Base-by-base conservation (phyloP, 2,113 vertebrate genomes). In the Tiliqua scincoides region DNA sequence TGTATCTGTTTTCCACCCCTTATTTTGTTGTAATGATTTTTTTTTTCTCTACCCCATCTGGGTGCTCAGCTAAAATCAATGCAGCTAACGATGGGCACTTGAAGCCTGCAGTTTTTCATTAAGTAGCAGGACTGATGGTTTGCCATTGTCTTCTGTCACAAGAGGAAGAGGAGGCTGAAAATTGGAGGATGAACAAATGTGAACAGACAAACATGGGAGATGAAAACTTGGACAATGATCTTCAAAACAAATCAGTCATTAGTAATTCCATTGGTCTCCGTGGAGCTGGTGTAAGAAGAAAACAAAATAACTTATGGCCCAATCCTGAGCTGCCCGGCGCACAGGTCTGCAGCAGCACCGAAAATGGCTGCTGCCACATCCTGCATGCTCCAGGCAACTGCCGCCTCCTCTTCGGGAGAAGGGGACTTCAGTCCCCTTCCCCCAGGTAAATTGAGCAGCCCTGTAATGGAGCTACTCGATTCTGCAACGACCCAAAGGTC, bases 11-110 rank as follows among this genome's bases (percentile, higher is more conserved):
- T 76, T 85, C 15, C 73, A 43, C 57, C 25, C 9, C 15, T 68
- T 81, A 72, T 35, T 82, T 79, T 35, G 65, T 23, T 15, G 57
- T 87, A 88, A 81, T 61, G 30, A 72, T 35, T 77, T 71, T 89
- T 75, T n/a, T 48, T 76, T 15, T 25, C 27, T 57, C 62, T 62
- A 63, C 61, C 20, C 79, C 63, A 62, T 85, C 85, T 83, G 48
- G 65, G 27, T 54, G 61, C 35, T 74, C 73, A 37, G 40, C 63
- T 70, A 80, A 62, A 86, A 86, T 86, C 75, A 81, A 81, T 62
- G 32, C 35, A 76, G 23, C 68, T 83, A 87, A 79, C 83, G 84
- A 77, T 43, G 63, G 35, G n/a, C 54, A 11, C 1, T 25, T 40
- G 6, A 65, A 62, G 52, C 54, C 54, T 85, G 2, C 32, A 40